Base-by-base conservation (phyloP, 2,888 invertebrate species). In the Teleogryllus oceanicus region DNA sequence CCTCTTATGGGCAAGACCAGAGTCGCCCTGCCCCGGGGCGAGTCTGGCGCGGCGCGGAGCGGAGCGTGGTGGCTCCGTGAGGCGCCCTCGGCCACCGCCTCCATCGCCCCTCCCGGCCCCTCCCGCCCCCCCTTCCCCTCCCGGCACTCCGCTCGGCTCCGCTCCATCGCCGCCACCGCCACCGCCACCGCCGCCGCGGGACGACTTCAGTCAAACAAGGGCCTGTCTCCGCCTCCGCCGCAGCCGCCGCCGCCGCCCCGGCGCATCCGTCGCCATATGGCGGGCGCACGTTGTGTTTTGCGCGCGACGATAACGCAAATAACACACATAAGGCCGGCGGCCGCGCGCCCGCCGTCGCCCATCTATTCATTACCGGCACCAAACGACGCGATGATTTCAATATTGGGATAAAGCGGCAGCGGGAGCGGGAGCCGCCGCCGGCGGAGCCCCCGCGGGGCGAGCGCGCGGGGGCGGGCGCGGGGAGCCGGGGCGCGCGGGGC, bases 1-100 rank as follows among this genome's bases (percentile, higher is more conserved):
- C 80, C 81, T 76, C 77, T 74, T 81, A 81, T 81, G 80, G 81
- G 80, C 81, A 81, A 78, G 80, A 81, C 80, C 21, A 78, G 80
- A 74, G 74, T 81, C 81, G 80, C 81, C 81, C 81, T 78, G 75
- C 78, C 81, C 79, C 50, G 50, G 76, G 81, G 81, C 62, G n/a
- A 62, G 62, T 18, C 62, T 13, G 62, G 62, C 62, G 10, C 16
- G n/a, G 62, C 13, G 62, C 62, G 62, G 62, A 2, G 62, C 16
- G 62, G n/a, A 62, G 62, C 62, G 11, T 62, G 62, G 62, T 62
- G 13, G 62, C 62, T 62, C 62, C n/a, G 16, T n/a, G 37, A 37
- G 37, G 62, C 62, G 13, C 37, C 62, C 62, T 62, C 62, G n/a
- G 13, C 62, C 62, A 2, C 62, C 62, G 62, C 62, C 62, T 62